phyloP scores from a whole-genome alignment of 2,113 vertebrate species.

The Sceloporus undulatus region DNA sequence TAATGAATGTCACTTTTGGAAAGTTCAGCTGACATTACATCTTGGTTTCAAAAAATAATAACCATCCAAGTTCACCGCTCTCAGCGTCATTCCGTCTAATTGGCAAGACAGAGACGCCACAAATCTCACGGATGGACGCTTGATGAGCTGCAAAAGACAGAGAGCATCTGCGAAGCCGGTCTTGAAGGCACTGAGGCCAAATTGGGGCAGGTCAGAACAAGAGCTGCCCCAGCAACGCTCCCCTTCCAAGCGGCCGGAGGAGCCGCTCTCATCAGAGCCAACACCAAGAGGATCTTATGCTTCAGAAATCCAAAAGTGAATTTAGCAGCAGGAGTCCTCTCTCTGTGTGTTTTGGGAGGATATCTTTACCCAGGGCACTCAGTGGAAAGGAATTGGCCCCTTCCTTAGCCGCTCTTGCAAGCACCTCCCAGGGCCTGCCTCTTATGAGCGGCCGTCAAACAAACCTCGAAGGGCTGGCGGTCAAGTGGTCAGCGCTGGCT shows the following conservation, averaged over 20 bases:
- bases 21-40: background rate
- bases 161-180: background rate
- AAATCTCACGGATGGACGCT: background rate
- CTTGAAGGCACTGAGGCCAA: background rate
- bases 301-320: background rate
- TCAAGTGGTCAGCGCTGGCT: no score
- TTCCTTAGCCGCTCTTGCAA: background rate
- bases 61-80: background rate
- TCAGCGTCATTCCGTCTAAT: background rate
- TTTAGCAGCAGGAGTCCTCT: no score
- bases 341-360: no score
- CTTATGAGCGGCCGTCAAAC: background rate
- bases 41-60: background rate
- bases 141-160: background rate
- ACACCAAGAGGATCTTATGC: background rate
- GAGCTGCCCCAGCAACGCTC: no score
- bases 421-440: background rate
- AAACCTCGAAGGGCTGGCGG: background rate
- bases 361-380: no score
- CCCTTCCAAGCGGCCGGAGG: no score
- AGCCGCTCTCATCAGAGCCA: background rate
- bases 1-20: conserved; percentile 1
- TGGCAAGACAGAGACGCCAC: background rate
- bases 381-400: no score
- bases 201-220: background rate